Conservation (phyloP, 1,140 invertebrate genomes). For the Matsumurasca onukii region DNA sequence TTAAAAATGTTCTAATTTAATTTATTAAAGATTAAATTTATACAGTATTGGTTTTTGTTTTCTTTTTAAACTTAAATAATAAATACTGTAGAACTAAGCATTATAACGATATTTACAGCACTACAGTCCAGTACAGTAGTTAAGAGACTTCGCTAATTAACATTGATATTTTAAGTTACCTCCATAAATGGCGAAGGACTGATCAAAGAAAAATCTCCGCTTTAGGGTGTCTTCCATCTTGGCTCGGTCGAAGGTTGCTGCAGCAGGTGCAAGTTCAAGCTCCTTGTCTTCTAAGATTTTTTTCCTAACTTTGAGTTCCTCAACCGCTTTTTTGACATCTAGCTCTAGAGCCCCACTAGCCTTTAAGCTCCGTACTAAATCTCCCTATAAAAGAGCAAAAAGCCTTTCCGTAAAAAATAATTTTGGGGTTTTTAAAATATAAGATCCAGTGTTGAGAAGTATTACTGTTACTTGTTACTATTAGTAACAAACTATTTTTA, state of each 20-base stretch:
- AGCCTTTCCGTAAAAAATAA: slow-evolving; percentile 20
- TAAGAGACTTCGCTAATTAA: too few species aligned
- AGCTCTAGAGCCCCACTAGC: slow-evolving; percentile 81
- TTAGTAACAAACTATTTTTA: neutral
- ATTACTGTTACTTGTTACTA: neutral
- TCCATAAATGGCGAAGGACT: slow-evolving; percentile 99
- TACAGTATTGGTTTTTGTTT: too few species aligned
- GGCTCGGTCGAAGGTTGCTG: slow-evolving; percentile 80
- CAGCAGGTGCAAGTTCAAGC: slow-evolving; percentile 73
- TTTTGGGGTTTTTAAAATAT: neutral
- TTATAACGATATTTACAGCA: too few species aligned
- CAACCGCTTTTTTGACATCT: slow-evolving; percentile 91
- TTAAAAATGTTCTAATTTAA: too few species aligned
- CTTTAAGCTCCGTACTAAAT: slow-evolving; percentile 86
- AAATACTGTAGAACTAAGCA: too few species aligned
- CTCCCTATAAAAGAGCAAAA: slow-evolving; percentile 61
- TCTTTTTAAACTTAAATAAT: too few species aligned
- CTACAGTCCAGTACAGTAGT: too few species aligned
- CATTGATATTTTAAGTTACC: too few species aligned
- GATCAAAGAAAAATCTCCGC: slow-evolving; percentile 96
- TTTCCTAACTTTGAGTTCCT: slow-evolving; percentile 88
- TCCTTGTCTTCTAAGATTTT: slow-evolving; percentile 94
- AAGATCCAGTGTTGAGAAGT: too few species aligned
- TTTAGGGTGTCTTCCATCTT: slow-evolving; percentile 98
- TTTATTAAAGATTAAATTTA: too few species aligned